Evolutionary conservation across 2,113 vertebrate genomes (phyloP).

Genomic region (Tyrannus savana): DNA sequence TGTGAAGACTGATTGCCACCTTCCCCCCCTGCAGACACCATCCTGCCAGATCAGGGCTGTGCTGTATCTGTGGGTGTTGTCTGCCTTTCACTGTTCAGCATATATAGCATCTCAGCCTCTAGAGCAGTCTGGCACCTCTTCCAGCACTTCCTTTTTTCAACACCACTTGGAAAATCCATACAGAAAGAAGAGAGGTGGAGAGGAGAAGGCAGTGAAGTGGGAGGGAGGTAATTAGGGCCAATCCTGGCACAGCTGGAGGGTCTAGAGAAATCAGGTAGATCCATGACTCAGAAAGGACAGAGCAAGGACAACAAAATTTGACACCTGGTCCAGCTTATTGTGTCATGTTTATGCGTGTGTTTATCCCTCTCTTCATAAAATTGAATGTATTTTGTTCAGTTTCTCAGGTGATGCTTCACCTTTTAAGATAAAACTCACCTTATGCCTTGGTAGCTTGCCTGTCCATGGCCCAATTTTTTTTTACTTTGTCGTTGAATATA

Average conservation of each 20-base stretch:
- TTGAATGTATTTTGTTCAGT: neutral
- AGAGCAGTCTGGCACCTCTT: slow-evolving; percentile 55
- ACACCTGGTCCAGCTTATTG: neutral
- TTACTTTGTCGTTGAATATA: neutral
- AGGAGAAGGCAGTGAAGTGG: neutral
- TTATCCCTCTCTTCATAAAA: neutral
- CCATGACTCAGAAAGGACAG: neutral
- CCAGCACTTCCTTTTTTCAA: neutral
- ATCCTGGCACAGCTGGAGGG: neutral
- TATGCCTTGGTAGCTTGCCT: neutral
- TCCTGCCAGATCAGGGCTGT: neutral
- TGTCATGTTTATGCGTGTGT: neutral
- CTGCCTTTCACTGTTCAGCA: slow-evolving; percentile 2
- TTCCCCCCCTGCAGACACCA: neutral
- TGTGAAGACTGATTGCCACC: neutral
- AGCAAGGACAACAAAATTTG: neutral
- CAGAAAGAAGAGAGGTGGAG: neutral
- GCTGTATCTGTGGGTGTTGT: neutral
- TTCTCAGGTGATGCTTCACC: neutral
- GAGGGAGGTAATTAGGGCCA: neutral
- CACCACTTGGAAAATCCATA: neutral
- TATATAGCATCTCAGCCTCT: slow-evolving; percentile 4
- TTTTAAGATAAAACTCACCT: slow-evolving; percentile 20
- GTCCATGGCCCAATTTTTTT: neutral
- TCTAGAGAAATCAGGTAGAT: neutral